Evolutionary conservation across 2,888 invertebrate genomes (phyloP).

Genomic region (Campopleginae sp.): DNA sequence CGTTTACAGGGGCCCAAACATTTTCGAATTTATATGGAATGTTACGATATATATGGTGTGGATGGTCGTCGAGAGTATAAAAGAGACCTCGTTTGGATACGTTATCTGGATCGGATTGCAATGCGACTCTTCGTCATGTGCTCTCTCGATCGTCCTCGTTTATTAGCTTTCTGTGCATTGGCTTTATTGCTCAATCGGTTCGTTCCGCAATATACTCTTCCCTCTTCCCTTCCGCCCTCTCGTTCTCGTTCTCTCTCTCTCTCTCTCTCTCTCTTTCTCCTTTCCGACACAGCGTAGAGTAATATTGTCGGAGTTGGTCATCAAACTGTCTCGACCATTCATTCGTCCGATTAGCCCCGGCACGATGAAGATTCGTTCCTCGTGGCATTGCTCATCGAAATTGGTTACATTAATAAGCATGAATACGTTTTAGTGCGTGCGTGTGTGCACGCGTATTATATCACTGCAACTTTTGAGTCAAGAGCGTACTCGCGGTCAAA

Average conservation of each 20-base stretch:
- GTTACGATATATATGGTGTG: background rate
- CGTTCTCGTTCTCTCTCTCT: slow-evolving; percentile 1
- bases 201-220: slow-evolving; percentile 54
- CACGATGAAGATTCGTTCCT: slow-evolving; percentile 26
- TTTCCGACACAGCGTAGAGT: slow-evolving; percentile 21
- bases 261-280: slow-evolving; percentile 24
- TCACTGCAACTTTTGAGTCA: background rate
- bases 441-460: slow-evolving; percentile 5
- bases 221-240: background rate
- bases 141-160: slow-evolving; percentile 63
- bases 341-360: slow-evolving; percentile 26
- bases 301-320: slow-evolving; percentile 49
- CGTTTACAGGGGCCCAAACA: background rate
- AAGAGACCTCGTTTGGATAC: slow-evolving; percentile 49
- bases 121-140: slow-evolving; percentile 64
- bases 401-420: slow-evolving; percentile 3
- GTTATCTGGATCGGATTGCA: slow-evolving; percentile 70
- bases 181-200: slow-evolving; percentile 69
- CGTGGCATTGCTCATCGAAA: slow-evolving; percentile 36
- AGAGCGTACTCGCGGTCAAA: background rate
- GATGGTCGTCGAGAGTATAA: slow-evolving; percentile 8
- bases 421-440: slow-evolving; percentile 2
- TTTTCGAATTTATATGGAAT: background rate
- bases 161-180: slow-evolving; percentile 61
- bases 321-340: slow-evolving; percentile 22